Percentiles rank a stretch among this genome's conserved stretches.
Conservation (phyloP, 2,797 vertebrate genomes). For the Poecilia picta region DNA sequence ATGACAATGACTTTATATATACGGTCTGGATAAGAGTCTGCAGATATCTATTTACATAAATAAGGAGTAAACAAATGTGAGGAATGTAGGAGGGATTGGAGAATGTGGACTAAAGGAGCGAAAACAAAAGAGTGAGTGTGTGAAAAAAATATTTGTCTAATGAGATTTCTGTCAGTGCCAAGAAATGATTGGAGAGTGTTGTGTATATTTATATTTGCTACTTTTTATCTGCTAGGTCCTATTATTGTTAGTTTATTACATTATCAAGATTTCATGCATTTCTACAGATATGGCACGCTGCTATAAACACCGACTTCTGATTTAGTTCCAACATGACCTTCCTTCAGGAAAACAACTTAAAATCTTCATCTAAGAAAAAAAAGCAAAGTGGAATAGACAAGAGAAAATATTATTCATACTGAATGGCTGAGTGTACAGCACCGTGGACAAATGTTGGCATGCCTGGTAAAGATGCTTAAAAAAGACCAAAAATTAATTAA, state of each 20-base stretch:
- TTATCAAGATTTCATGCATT: slow-evolving; percentile 54
- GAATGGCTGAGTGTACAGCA: not conserved
- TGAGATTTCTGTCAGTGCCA: slow-evolving; percentile 35
- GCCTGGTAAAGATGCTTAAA: not conserved
- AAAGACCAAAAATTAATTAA: not conserved
- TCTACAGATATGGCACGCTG: slow-evolving; percentile 52
- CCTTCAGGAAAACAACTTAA: slow-evolving; percentile 12
- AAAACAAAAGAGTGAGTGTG: not conserved
- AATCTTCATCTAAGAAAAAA: slow-evolving; percentile 3
- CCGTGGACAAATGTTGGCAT: not conserved
- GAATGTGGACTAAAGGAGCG: slow-evolving; percentile 15
- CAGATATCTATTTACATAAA: slow-evolving; percentile 79
- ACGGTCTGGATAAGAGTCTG: slow-evolving; percentile 63
- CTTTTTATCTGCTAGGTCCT: slow-evolving; percentile 34
- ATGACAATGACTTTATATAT: slow-evolving; percentile 73
- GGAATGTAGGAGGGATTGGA: slow-evolving; percentile 68
- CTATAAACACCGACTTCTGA: slow-evolving; percentile 30
- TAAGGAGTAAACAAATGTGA: slow-evolving; percentile 52
- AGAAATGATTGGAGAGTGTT: slow-evolving; percentile 35
- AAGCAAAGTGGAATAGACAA: not conserved
- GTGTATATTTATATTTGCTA: slow-evolving; percentile 37
- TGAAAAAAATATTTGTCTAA: slow-evolving; percentile 32
- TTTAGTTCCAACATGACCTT: slow-evolving; percentile 21
- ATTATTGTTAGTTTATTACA: slow-evolving; percentile 39
- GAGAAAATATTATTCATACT: not conserved